Conservation (phyloP, 2,888 invertebrate species). For the Cenopis cana region DNA sequence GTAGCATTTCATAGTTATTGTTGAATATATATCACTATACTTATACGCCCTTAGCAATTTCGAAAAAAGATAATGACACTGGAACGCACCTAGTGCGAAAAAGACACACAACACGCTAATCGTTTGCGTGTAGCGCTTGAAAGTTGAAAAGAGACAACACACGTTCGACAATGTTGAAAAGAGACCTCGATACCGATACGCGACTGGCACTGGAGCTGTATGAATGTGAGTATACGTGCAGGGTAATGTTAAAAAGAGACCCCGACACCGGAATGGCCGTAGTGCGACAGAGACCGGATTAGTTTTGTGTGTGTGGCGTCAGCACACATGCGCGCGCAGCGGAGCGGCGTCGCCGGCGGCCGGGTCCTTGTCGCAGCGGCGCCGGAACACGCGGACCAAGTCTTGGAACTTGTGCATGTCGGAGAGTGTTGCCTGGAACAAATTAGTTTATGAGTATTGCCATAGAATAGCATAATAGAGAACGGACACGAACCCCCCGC, state of each 20-base stretch:
- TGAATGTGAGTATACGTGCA: neutral
- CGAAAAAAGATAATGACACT: neutral
- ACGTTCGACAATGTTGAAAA: neutral
- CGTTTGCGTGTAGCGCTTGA: neutral
- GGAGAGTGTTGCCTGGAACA: conserved; percentile 69
- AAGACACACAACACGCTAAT: neutral
- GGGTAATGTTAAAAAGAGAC: neutral
- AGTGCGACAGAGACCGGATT: neutral
- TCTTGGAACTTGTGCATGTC: conserved; percentile 65
- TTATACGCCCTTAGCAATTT: neutral
- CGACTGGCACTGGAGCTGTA: neutral
- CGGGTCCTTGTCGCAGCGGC: conserved; percentile 62
- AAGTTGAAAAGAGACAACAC: no score
- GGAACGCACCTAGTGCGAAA: neutral
- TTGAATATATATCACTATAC: neutral
- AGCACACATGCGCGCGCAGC: conserved; percentile 59
- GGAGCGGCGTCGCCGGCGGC: conserved; percentile 60
- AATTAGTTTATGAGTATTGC: neutral
- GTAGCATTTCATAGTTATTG: neutral
- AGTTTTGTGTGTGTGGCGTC: conserved; percentile 46
- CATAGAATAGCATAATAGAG: no score
- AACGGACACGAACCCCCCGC: no score
- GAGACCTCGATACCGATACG: neutral
- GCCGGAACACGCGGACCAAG: conserved; percentile 56
- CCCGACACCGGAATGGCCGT: neutral